Evolutionary conservation across 2,888 invertebrate species (phyloP).

Genomic region (Metalampra italica): DNA sequence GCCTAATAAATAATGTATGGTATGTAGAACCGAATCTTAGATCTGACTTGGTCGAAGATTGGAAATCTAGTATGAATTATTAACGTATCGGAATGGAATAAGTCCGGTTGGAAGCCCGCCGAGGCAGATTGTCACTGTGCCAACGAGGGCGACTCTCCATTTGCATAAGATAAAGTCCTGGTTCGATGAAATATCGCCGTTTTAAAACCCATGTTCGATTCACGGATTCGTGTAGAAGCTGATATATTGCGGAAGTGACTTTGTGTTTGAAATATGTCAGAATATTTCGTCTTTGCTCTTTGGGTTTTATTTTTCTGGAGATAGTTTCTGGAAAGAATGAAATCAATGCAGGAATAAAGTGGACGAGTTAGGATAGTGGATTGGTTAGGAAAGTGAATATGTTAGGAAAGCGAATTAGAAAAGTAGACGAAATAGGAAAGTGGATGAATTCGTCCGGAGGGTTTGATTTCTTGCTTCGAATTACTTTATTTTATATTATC

Average conservation of each 20-base stretch:
- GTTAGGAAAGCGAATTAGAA: too few relatives aligned
- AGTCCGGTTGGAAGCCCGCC: not conserved
- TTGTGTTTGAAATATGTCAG: not conserved
- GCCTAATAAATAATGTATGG: not conserved
- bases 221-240: not conserved
- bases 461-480: too few relatives aligned
- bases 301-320: too few relatives aligned
- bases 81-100: not conserved
- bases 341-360: too few relatives aligned
- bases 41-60: not conserved
- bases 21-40: not conserved
- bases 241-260: not conserved
- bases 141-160: not conserved
- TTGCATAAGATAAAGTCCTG: constrained; percentile 4
- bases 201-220: constrained; percentile 3
- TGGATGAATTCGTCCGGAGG: too few relatives aligned
- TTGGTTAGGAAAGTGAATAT: too few relatives aligned
- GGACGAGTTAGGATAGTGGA: too few relatives aligned
- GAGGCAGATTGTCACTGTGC: constrained; percentile 4
- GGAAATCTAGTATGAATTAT: not conserved
- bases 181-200: constrained; percentile 3
- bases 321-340: too few relatives aligned
- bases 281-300: too few relatives aligned
- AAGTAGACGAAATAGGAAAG: too few relatives aligned
- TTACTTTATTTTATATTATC: too few relatives aligned